Evolutionary conservation across 2,113 vertebrate species (phyloP).

Genomic region (Panthera leo): DNA sequence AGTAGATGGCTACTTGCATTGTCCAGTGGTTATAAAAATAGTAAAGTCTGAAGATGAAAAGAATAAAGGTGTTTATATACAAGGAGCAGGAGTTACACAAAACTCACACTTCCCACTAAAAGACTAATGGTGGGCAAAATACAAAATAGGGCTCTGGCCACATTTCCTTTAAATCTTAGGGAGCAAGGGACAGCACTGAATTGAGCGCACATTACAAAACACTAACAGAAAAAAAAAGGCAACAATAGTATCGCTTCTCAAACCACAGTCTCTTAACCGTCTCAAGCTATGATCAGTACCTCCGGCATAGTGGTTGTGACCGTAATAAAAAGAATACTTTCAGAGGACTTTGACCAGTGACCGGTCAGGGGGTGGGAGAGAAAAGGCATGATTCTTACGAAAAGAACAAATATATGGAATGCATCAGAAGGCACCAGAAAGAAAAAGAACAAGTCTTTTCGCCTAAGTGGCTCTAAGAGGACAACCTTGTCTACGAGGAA

Average conservation of each 20-base stretch:
- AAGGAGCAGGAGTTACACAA: not conserved
- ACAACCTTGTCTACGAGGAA: not conserved
- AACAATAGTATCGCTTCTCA: not conserved
- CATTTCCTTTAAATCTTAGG: not conserved
- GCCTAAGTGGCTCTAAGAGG: not conserved
- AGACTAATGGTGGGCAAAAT: not conserved
- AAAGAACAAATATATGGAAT: not conserved
- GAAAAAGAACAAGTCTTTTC: not conserved
- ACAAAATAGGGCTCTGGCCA: not conserved
- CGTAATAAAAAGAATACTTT: not conserved
- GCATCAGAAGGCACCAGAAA: not conserved
- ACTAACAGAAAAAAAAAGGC: not conserved
- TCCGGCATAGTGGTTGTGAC: not conserved
- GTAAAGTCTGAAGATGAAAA: conserved; percentile 87
- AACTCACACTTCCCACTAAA: not conserved
- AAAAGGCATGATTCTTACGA: not conserved
- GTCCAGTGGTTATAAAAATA: conserved; percentile 93
- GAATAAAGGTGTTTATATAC: not conserved
- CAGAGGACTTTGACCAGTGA: not conserved
- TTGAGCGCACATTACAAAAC: not conserved
- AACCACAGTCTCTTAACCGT: not conserved
- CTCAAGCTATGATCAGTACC: not conserved
- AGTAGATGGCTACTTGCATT: conserved; percentile 86
- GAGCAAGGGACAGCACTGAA: not conserved
- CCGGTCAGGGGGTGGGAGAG: not conserved